Base-by-base conservation (phyloP, 2,797 vertebrate genomes). In the Betta splendens region DNA sequence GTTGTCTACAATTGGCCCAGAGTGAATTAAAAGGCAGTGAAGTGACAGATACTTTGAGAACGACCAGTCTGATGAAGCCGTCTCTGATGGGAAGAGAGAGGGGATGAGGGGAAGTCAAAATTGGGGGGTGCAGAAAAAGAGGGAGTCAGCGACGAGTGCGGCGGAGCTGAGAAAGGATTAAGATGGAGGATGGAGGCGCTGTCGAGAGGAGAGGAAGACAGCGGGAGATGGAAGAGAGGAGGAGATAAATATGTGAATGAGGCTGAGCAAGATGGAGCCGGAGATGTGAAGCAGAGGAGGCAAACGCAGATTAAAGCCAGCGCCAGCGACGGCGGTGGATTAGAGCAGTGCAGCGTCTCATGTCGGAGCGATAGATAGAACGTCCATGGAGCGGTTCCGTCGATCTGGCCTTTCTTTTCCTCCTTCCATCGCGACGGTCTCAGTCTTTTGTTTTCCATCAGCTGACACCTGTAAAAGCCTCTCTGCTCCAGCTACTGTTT, bases 1-100 rank as follows among this genome's bases (percentile, higher is more conserved):
- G n/a, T 32, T n/a, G 32, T 44, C 52, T 50, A 46, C 57, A 69
- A 69, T 71, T 58, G 62, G 65, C 45, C 45, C 45, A 39, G 58
- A 70, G 29, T 55, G 63, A 52, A 73, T 78, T 76, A 75, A 45
- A 40, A 64, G 70, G 55, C 73, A 59, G 36, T 6, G 40, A 55
- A 56, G 55, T 42, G 58, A 68, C 48, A 29, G 64, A 31, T 25
- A 25, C 31, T 29, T 73, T 73, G 36, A 66, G 60, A 7, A 22
- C 20, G 18, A 47, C 35, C 49, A 49, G 48, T 57, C 53, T 64
- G 77, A 79, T 79, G 58, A 67, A 79, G 60, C 50, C 18, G 37
- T 72, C 51, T 59, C 31, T 42, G 43, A 59, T 43, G 45, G 52
- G 47, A 15, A 51, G 45, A 63, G 42, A 42, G 23, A 45, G 39